A percentile compares a stretch with the other conserved stretches of the same genome.
Conservation (phyloP, 2,888 invertebrate genomes). For the Herminia tarsipennalis region DNA sequence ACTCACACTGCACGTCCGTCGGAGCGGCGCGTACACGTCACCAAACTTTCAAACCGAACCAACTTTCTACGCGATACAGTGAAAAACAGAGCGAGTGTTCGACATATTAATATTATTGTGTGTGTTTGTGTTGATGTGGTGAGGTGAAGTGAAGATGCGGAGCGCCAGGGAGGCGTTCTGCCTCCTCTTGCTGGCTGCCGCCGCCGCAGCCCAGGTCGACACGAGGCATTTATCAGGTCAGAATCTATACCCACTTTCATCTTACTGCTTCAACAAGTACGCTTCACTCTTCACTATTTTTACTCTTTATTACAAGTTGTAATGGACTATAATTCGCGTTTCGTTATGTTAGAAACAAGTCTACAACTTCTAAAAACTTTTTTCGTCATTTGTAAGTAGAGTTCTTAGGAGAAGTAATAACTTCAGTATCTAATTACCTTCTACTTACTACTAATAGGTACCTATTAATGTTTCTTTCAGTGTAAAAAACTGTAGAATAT, state of each 20-base stretch:
- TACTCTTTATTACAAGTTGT: not conserved
- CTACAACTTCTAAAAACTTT: not conserved
- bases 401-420: not conserved
- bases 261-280: constrained; percentile 1
- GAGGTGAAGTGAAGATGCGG: constrained; percentile 75
- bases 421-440: not conserved
- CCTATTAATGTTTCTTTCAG: too few species aligned
- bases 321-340: not conserved
- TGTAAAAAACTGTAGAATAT: too few species aligned
- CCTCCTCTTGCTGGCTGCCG: constrained; percentile 66
- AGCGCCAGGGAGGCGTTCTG: constrained; percentile 81
- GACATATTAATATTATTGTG: constrained; percentile 52
- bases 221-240: constrained; percentile 80
- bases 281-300: not conserved
- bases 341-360: constrained; percentile 4
- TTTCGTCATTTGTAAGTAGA: too few species aligned
- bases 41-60: constrained; percentile 73
- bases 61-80: constrained; percentile 64
- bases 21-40: constrained; percentile 62
- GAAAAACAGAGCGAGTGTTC: constrained; percentile 44
- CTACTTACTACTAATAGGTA: too few species aligned
- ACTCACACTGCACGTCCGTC: constrained; percentile 33
- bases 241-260: constrained; percentile 19
- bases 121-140: constrained; percentile 77
- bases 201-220: constrained; percentile 72